These are phyloP conservation scores for Agrotis ipsilon DNA, from an alignment of 2,888 invertebrate genomes.

Conservation along the genomic window DNA sequence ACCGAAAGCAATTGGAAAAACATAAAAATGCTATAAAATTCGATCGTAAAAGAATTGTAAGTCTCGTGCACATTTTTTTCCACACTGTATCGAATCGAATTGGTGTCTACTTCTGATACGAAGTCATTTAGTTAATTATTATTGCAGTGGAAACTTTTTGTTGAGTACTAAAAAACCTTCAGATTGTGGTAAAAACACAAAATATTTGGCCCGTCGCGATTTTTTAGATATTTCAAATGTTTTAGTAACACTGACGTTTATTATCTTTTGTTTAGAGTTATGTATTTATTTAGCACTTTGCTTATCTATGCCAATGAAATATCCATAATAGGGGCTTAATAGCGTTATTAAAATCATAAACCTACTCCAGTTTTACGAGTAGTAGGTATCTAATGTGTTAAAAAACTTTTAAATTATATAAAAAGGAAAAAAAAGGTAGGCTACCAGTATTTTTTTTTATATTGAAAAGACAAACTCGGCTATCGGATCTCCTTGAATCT, in stretches of 20 bases:
- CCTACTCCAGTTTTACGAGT: constrained; percentile 15
- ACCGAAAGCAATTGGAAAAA: constrained; percentile 85
- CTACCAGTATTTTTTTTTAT: constrained; percentile 41
- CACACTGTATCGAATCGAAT: constrained; percentile 69
- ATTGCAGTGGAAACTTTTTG: constrained; percentile 69
- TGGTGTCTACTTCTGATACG: constrained; percentile 67
- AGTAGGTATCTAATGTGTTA: constrained; percentile 11
- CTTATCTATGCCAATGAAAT: constrained; percentile 11
- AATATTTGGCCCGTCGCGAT: constrained; percentile 37
- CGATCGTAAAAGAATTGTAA: constrained; percentile 88
- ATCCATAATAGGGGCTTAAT: constrained; percentile 16
- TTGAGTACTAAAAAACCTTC: constrained; percentile 58
- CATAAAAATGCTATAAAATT: constrained; percentile 88
- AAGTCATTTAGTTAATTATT: constrained; percentile 72
- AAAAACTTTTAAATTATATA: constrained; percentile 26
- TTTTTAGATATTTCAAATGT: constrained; percentile 39
- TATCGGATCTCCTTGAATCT: constrained; percentile 61
- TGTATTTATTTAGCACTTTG: constrained; percentile 27
- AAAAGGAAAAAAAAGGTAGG: constrained; percentile 35
- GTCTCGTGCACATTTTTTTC: constrained; percentile 80
- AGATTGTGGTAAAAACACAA: constrained; percentile 33
- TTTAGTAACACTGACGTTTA: constrained; percentile 12
- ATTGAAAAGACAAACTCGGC: constrained; percentile 55
- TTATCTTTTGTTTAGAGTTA: constrained; percentile 33
- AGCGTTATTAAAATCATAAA: constrained; percentile 23